Evolutionary conservation across 2,797 vertebrate species (phyloP).

Genomic region (Myotis findleyi): DNA sequence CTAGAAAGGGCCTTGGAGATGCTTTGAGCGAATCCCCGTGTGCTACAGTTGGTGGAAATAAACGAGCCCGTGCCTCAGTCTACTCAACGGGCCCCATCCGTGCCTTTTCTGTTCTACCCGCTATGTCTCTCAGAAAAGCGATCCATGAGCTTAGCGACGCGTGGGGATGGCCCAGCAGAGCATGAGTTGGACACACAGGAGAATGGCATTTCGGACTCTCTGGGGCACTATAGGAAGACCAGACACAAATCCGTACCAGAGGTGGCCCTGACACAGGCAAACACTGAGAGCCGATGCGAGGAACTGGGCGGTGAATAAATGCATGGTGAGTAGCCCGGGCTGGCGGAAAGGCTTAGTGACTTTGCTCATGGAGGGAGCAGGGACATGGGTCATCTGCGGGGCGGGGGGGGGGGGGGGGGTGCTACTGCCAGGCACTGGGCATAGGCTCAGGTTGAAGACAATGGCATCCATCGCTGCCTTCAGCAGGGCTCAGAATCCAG

Average conservation of each 20-base stretch:
- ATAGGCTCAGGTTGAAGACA: background rate
- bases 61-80: background rate
- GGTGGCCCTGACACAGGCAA: background rate
- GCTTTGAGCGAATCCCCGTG: background rate
- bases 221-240: background rate
- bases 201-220: background rate
- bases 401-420: background rate
- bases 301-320: background rate
- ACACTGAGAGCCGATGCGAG: background rate
- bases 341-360: background rate
- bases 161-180: background rate
- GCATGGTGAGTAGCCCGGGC: background rate
- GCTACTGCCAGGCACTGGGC: background rate
- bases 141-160: background rate
- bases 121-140: background rate
- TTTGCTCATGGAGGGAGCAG: background rate
- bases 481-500: background rate
- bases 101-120: background rate
- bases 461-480: rapidly evolving
- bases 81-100: background rate
- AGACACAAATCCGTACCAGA: background rate
- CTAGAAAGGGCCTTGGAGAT: background rate
- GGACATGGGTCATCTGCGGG: background rate
- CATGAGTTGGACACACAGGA: background rate
- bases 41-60: background rate